Evolutionary conservation across 2,888 invertebrate genomes (phyloP), one percentile per base, ranked within the genome.

Genomic region (Papilio protenor): DNA sequence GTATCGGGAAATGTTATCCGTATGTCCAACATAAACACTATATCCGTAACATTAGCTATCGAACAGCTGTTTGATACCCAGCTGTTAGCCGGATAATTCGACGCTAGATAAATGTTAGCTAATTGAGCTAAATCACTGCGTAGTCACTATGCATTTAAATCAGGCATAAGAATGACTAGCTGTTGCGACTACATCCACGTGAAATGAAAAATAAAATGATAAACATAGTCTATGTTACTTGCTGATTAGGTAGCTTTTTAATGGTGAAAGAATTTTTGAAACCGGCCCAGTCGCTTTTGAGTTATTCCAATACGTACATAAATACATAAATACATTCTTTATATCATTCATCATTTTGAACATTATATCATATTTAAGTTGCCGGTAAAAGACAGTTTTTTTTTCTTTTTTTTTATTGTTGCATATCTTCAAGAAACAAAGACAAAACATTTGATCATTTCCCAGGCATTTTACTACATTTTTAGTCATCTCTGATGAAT

Each of bases 41-140:
- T 76, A 64, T 76, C 61, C 72, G 76, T 64, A 64, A 59, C 72
- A 72, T n/a, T 45, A 73, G 21, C 61, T 14, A 49, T n/a, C 47
- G 27, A 64, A 74, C 74, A 74, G 74, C 61, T 74, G 74, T 27
- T 45, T 21, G 66, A 69, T 40, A 47, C 27, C 23, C 14, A 45
- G 45, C 59, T 71, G 55, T 11, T 8, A 57, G 76, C 59, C 40
- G 72, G 61, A 73, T 40, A 52, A 76, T 76, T 76, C 64, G 72
- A 66, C 52, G 52, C 66, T 8, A 75, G 66, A 23, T 33, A 66
- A 64, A 64, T 45, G 57, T 40, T 40, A 21, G 45, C 27, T 66
- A 45, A 45, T 69, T 45, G 14, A 57, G 21, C 40, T 49, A 27
- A 55, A 73, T 49, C 16, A 52, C 73, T 18, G 61, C 21, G 49